Percentiles rank a stretch among this genome's conserved stretches.
Evolutionary conservation across 2,888 invertebrate genomes (phyloP).

Genomic region (Aleiodes testaceus): DNA sequence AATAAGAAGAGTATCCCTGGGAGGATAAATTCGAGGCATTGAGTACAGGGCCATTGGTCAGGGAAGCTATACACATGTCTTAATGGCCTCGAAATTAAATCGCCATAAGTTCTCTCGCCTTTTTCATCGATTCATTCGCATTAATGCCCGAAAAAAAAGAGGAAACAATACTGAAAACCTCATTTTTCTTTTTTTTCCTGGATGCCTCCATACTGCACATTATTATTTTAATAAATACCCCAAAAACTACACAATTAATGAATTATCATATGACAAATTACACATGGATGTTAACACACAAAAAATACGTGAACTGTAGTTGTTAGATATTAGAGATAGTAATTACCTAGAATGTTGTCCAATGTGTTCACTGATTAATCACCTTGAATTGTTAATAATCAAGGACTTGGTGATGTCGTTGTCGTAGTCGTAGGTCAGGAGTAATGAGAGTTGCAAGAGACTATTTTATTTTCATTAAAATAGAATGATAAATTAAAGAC

Average conservation of each 20-base stretch:
- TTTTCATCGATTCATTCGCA: too few species aligned
- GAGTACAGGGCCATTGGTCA: constrained; percentile 46
- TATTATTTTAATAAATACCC: not conserved
- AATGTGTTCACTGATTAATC: constrained; percentile 32
- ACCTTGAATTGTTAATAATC: constrained; percentile 29
- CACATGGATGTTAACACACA: constrained; percentile 33
- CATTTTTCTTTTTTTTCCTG: too few species aligned
- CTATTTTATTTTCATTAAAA: constrained; percentile 5
- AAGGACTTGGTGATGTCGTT: constrained; percentile 18
- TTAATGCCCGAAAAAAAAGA: too few species aligned
- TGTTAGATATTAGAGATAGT: constrained; percentile 38
- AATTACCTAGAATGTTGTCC: constrained; percentile 21
- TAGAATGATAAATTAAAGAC: not conserved
- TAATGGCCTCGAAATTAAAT: constrained; percentile 2
- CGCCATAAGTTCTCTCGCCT: not conserved
- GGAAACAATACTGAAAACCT: too few species aligned
- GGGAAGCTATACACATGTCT: constrained; percentile 11
- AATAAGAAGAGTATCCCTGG: not conserved
- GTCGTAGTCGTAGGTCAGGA: constrained; percentile 50
- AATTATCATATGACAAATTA: constrained; percentile 13
- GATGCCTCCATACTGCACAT: not conserved
- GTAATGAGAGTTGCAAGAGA: constrained; percentile 38
- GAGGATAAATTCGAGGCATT: constrained; percentile 39
- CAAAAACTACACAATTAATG: constrained; percentile 15
- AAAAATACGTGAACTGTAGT: constrained; percentile 27